Conservation (phyloP, 1,140 invertebrate genomes). For the Pollicipes pollicipes region DNA sequence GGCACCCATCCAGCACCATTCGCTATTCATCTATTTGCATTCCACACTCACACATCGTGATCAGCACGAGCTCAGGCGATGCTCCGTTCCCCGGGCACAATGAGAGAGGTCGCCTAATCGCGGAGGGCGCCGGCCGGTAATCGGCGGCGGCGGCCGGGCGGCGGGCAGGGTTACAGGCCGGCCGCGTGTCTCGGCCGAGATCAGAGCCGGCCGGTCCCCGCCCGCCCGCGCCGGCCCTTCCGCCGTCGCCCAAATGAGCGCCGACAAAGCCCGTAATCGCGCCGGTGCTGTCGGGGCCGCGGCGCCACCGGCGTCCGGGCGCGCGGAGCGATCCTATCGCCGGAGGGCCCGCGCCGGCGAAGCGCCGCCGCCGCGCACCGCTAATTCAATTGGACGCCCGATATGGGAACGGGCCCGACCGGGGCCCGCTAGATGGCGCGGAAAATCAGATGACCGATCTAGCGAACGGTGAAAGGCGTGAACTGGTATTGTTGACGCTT, state of each 20-base stretch:
- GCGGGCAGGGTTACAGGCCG: neutral
- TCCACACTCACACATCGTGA: no score
- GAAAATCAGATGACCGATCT: neutral
- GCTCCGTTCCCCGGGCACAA: no score
- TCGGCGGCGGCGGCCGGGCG: no score
- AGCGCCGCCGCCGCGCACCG: no score
- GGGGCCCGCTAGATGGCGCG: neutral
- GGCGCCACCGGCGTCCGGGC: neutral
- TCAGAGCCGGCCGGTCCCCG: neutral
- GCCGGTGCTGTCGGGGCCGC: neutral
- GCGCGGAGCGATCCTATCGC: neutral
- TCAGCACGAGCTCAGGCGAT: no score
- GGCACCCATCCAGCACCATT: no score
- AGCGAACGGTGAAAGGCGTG: neutral
- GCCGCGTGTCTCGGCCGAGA: neutral
- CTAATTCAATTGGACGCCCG: slow-evolving; percentile 1
- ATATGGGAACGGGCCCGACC: neutral
- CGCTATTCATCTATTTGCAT: no score
- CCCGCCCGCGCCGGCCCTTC: neutral
- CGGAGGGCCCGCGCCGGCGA: no score
- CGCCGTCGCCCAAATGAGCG: neutral
- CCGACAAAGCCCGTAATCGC: neutral
- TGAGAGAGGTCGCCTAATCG: neutral
- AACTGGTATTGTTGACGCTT: neutral
- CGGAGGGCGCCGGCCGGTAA: no score